Evolutionary conservation across 92 coral and sea anemone species (phyloP), one percentile per base, ranked within the genome.

Genomic region (Parazoanthus swiftii): DNA sequence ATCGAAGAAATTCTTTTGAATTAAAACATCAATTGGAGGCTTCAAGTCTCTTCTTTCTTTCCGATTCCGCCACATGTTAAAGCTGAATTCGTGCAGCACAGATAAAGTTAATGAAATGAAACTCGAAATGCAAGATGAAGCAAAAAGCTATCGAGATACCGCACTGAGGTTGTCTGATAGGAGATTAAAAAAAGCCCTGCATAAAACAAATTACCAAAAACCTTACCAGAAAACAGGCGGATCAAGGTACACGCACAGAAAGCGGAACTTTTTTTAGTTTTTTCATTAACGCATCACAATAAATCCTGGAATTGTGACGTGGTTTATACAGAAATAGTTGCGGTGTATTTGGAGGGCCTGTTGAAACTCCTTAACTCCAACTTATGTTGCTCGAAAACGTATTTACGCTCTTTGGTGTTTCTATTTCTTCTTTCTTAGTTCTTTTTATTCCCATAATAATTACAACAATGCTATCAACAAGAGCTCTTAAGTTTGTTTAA

Each of bases 1-100:
- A 68, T 44, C 44, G 77, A 72, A 84, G 56, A 84, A 15, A 84
- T 70, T 84, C 67, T 84, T 82, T 84, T 72, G 43, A 48, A 33
- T 26, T 16, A 84, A 84, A 84, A 26, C 74, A 21, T 84, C 87
- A 26, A 66, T 44, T 42, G 56, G 50, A 63, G 86, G 76, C 59
- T 79, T 10, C 38, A 46, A 16, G 37, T 42, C 43, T 38, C 37
- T 84, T 84, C 66, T 21, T 43, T 35, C 59, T 54, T 54, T 54
- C 20, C 23, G 33, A 71, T 46, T 70, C 39, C 8, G 65, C 79
- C 87, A 84, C 87, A 84, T 70, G 79, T 33, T 71, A 48, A 71
- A 71, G 48, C 16, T 71, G 37, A 84, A 35, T 70, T 72, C 26
- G 68, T 73, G 65, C 42, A 70, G 77, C 16, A 29, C 36, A 71